A percentile compares a stretch with the other conserved stretches of the same genome.
Conservation (phyloP, 2,113 vertebrate species). For the Cyanistes caeruleus region DNA sequence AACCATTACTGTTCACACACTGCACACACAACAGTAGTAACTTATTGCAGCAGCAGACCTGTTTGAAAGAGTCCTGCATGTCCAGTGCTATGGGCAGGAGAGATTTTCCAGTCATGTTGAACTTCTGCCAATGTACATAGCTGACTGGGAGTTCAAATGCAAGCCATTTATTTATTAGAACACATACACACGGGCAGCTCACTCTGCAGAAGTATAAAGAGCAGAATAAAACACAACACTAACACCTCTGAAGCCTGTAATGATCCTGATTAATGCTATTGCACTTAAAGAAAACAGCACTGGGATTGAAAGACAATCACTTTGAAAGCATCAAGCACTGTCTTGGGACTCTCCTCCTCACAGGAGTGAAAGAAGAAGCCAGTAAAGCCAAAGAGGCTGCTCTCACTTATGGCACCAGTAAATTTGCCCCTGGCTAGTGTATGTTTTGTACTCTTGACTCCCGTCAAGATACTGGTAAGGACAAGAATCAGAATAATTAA, state of each 20-base stretch:
- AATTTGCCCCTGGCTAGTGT: background rate
- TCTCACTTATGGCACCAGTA: background rate
- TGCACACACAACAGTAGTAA: background rate
- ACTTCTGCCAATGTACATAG: slow-evolving; percentile 44
- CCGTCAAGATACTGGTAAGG: background rate
- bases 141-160: slow-evolving; percentile 24
- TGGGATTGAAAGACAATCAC: background rate
- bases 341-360: background rate
- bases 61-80: slow-evolving; percentile 5
- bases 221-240: slow-evolving; percentile 2
- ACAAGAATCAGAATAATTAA: background rate
- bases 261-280: background rate
- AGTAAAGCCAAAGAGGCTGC: background rate
- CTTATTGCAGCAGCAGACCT: slow-evolving; percentile 13
- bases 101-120: slow-evolving; percentile 55
- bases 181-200: background rate
- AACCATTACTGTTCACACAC: slow-evolving; percentile 28
- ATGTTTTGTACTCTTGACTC: background rate
- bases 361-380: background rate
- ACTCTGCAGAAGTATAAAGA: background rate
- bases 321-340: background rate
- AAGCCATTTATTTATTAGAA: slow-evolving; percentile 42
- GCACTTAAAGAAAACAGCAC: slow-evolving; percentile 16
- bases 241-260: slow-evolving; percentile 4
- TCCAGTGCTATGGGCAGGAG: background rate